These are phyloP conservation scores for Mastomys coucha DNA, from an alignment of 2,113 vertebrate species.

Conservation along the genomic window DNA sequence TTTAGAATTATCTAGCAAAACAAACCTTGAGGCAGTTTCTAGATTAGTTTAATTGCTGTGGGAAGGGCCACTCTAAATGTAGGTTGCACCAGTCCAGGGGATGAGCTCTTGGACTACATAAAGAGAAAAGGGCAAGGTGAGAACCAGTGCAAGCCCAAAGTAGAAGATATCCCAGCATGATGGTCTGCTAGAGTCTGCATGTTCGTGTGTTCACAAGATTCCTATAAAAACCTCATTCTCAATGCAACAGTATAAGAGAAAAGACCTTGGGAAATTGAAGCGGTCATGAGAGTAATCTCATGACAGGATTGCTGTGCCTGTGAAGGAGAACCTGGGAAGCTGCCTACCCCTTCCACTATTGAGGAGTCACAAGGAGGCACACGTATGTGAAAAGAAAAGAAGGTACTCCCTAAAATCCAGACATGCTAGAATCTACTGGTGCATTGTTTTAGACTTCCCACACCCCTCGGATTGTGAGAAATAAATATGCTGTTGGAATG, in stretches of 20 bases:
- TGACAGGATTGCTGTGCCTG: not conserved
- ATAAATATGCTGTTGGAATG: not conserved
- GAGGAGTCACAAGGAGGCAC: not conserved
- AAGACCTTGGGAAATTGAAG: not conserved
- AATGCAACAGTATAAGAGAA: not conserved
- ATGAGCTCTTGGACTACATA: too few relatives aligned
- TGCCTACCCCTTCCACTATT: not conserved
- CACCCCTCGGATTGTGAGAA: not conserved
- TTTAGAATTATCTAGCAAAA: not conserved
- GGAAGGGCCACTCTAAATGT: not conserved
- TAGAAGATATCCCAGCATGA: not conserved
- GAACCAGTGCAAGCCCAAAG: not conserved
- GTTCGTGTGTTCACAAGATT: not conserved
- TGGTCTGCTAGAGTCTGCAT: not conserved
- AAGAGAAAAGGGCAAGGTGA: not conserved
- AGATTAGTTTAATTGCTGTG: not conserved
- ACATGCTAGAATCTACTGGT: not conserved
- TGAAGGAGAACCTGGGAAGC: not conserved
- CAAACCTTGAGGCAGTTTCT: not conserved
- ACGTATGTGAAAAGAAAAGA: not conserved
- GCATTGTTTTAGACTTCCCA: not conserved
- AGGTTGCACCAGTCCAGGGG: too few relatives aligned
- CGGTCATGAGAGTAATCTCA: not conserved
- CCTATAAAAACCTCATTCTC: not conserved
- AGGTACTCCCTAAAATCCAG: not conserved